Conservation (phyloP, 1,140 invertebrate genomes). For the Littorina saxatilis region DNA sequence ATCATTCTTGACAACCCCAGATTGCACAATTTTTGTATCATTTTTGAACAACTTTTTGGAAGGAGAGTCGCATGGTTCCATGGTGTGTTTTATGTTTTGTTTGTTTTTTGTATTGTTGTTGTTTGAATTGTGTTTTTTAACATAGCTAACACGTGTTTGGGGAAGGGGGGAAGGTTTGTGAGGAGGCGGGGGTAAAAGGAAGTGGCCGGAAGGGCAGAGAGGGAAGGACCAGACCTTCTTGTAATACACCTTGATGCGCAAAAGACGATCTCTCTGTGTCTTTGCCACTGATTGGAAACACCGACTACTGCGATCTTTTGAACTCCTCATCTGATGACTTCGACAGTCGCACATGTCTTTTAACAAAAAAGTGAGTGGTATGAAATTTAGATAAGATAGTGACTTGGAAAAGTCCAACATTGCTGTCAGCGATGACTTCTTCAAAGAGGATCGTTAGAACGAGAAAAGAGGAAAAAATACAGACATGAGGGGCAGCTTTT, state of each 20-base stretch:
- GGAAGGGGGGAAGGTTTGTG: neutral
- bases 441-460: conserved; percentile 32
- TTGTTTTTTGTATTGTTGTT: no score
- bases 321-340: neutral
- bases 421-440: conserved; percentile 28
- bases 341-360: neutral
- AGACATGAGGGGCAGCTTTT: neutral
- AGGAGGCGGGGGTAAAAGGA: neutral
- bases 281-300: neutral
- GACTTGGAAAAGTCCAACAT: conserved; percentile 3
- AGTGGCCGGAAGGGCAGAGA: neutral
- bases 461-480: no score
- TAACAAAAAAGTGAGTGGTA: neutral
- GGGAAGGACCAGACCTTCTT: no score
- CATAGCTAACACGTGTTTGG: no score
- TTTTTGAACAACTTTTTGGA: no score
- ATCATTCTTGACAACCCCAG: no score
- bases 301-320: no score
- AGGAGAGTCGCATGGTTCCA: no score
- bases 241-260: neutral
- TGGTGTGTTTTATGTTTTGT: no score
- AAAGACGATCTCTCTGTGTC: neutral
- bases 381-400: conserved; percentile 29
- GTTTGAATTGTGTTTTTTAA: no score
- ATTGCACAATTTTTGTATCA: no score